phyloP scores from a whole-genome alignment of 2,113 vertebrate species.

The Callionymus lyra region DNA sequence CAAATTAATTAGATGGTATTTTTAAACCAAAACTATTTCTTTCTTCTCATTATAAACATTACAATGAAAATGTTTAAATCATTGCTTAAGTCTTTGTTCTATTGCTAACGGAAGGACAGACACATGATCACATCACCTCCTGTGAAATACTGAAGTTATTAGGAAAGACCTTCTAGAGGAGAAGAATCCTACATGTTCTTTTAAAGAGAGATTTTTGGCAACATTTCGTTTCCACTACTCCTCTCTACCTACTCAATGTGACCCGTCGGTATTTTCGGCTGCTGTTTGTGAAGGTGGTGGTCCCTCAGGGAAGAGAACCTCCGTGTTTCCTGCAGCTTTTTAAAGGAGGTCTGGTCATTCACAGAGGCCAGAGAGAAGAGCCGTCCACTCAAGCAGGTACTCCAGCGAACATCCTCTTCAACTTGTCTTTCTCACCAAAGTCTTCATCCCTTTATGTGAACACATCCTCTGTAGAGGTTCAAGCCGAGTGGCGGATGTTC shows the following conservation, averaged over 20 bases:
- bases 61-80: too few species aligned
- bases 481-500: constrained; percentile 60
- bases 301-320: constrained; percentile 65
- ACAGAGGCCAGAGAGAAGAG: constrained; percentile 49
- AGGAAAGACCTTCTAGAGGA: too few species aligned
- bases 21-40: too few species aligned
- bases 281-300: constrained; percentile 54
- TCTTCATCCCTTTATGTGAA: neutral
- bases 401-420: neutral
- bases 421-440: neutral
- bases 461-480: neutral
- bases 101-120: too few species aligned
- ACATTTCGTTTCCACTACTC: too few species aligned
- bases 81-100: too few species aligned
- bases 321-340: constrained; percentile 73
- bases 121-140: too few species aligned
- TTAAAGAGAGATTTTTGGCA: too few species aligned
- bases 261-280: neutral
- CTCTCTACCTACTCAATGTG: neutral
- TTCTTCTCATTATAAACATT: too few species aligned
- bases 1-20: too few species aligned
- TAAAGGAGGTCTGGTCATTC: constrained; percentile 64
- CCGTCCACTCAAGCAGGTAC: constrained; percentile 41
- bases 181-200: too few species aligned
- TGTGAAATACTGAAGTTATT: too few species aligned